A percentile compares a stretch with the other conserved stretches of the same genome.
phyloP scores from a whole-genome alignment of 1,140 invertebrate genomes.

The Scylla paramamosain region DNA sequence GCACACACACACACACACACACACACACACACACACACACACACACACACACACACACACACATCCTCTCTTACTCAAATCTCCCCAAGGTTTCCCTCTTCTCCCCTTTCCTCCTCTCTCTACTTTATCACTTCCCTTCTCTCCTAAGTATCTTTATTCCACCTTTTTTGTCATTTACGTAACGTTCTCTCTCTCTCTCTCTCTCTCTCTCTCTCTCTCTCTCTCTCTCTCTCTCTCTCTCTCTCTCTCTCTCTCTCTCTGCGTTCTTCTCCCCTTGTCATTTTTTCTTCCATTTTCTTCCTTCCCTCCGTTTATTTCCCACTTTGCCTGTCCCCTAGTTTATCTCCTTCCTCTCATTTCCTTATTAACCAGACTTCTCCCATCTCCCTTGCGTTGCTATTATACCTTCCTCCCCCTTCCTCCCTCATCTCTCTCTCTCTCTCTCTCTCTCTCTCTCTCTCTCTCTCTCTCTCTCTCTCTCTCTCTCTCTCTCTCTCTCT shows the following conservation, averaged over 20 bases:
- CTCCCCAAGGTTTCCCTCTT: neutral
- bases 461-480: neutral
- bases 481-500: neutral
- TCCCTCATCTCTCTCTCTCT: neutral
- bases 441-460: slow-evolving; percentile 24
- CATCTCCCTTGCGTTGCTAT: neutral
- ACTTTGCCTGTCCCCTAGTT: neutral
- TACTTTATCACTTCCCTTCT: neutral
- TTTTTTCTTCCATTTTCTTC: neutral
- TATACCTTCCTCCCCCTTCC: neutral
- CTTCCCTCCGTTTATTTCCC: neutral
- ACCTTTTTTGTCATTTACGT: too few relatives aligned
- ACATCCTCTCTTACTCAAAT: neutral
- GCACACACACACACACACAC: slow-evolving; percentile 10
- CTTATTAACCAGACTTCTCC: neutral
- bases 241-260: neutral
- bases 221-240: neutral
- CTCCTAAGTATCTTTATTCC: neutral
- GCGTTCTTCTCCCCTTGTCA: neutral
- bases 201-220: neutral
- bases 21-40: slow-evolving; percentile 12
- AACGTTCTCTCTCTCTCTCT: too few relatives aligned
- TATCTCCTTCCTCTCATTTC: neutral
- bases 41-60: slow-evolving; percentile 20
- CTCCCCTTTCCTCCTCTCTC: neutral